Evolutionary conservation across 2,113 vertebrate genomes (phyloP), one percentile per base, ranked within the genome.

Genomic region (Tachysurus vachellii): DNA sequence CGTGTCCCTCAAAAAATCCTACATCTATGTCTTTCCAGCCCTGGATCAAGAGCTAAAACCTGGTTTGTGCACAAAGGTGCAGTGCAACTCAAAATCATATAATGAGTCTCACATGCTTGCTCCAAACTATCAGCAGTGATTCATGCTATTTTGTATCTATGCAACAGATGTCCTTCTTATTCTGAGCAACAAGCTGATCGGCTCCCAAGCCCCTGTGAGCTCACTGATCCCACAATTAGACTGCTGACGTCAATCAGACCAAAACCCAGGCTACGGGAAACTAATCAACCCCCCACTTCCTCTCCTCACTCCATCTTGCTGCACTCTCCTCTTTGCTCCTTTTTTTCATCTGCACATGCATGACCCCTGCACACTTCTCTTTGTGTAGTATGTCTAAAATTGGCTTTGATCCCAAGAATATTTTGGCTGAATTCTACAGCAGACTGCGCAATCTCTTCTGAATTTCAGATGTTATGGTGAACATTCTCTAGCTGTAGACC

Each of bases 231-330:
- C 86, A 87, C 86, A 87, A 87, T 90, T 88, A 83, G 61, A 70
- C 68, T 75, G 12, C 73, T 76, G 89, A 85, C 75, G 75, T 83
- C 84, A 88, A n/a, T 86, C 56, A 31, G 31, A 53, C 71, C 59
- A 14, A 86, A 89, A 88, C 70, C 76, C 83, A 70, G 82, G 59
- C 77, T 82, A 88, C 64, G 14, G 81, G 86, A 88, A 90, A 88
- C 84, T 85, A 76, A 88, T 88, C 85, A 88, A 85, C 89, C 85
- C 82, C 68, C 53, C 83, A 83, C 71, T 85, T 86, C 84, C 87
- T 57, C 56, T 70, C 2, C 62, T 56, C 75, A 42, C n/a, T 68
- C 59, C 70, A 54, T 86, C 76, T 64, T 42, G 21, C 70, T 76
- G 13, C 44, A 66, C 53, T 81, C 59, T 54, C 17, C 76, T 80